These are phyloP conservation scores for Trichogramma evanescens DNA, from an alignment of 2,888 invertebrate species.

Conservation along the genomic window DNA sequence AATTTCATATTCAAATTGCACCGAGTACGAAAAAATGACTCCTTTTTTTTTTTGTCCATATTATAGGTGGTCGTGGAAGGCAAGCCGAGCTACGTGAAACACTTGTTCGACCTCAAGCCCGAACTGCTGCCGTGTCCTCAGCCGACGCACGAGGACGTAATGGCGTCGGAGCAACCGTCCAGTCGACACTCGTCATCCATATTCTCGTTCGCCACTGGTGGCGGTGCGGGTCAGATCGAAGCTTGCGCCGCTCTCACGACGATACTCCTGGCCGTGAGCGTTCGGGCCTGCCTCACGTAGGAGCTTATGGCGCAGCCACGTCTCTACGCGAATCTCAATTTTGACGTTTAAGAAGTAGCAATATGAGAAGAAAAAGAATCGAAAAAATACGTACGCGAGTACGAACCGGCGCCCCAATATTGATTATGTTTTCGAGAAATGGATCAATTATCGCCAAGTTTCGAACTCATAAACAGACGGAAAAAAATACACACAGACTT, in stretches of 20 bases:
- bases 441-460: too few relatives aligned
- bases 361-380: too few relatives aligned
- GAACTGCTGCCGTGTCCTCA: conserved; percentile 42
- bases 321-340: too few relatives aligned
- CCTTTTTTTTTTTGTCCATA: neutral
- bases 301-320: too few relatives aligned
- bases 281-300: too few relatives aligned
- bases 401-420: too few relatives aligned
- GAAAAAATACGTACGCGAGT: too few relatives aligned
- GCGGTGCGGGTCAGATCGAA: conserved; percentile 15
- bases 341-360: too few relatives aligned
- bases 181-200: conserved; percentile 36
- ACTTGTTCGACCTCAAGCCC: conserved; percentile 36
- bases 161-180: conserved; percentile 44
- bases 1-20: neutral
- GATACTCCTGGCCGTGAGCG: conserved; percentile 18
- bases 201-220: conserved; percentile 33
- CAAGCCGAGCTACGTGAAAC: conserved; percentile 35
- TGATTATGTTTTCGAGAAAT: too few relatives aligned
- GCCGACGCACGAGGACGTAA: conserved; percentile 40
- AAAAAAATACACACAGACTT: too few relatives aligned
- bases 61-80: conserved; percentile 36
- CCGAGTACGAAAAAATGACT: neutral
- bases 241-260: conserved; percentile 23
- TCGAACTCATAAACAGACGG: too few relatives aligned